Percentiles rank a stretch among this genome's conserved stretches.
These are phyloP conservation scores for Nebria salina DNA, from an alignment of 2,888 invertebrate genomes.

Conservation along the genomic window DNA sequence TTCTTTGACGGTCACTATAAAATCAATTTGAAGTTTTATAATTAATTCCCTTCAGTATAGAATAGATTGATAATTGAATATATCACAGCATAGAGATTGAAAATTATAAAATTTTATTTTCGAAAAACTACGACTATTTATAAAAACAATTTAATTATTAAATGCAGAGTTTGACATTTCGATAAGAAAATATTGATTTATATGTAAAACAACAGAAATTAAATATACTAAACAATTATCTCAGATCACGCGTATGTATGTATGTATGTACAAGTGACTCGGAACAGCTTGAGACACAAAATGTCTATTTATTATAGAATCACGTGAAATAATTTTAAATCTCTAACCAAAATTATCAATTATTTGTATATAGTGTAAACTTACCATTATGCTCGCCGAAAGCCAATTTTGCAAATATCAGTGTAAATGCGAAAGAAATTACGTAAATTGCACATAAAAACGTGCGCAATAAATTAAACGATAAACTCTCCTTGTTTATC, in stretches of 20 bases:
- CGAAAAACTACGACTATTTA: background rate
- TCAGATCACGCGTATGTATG: no score
- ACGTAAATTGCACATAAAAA: constrained; percentile 26
- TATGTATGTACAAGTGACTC: no score
- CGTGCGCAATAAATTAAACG: constrained; percentile 27
- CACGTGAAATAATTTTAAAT: no score
- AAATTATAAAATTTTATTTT: background rate
- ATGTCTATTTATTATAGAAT: no score
- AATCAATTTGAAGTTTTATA: background rate
- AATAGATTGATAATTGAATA: background rate
- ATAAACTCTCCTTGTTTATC: constrained; percentile 15
- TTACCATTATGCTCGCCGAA: constrained; percentile 32
- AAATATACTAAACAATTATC: no score
- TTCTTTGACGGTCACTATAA: background rate
- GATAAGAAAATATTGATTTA: no score
- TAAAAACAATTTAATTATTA: background rate
- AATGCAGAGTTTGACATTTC: background rate
- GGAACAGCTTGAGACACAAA: no score
- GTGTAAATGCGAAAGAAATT: constrained; percentile 27
- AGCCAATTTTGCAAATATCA: constrained; percentile 26
- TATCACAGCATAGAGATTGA: background rate
- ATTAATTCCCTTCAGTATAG: background rate
- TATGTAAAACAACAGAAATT: no score
- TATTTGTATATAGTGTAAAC: background rate
- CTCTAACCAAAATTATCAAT: no score